These are phyloP conservation scores for Pangasius larnaudii DNA, from an alignment of 2,797 vertebrate species.

Conservation along the genomic window DNA sequence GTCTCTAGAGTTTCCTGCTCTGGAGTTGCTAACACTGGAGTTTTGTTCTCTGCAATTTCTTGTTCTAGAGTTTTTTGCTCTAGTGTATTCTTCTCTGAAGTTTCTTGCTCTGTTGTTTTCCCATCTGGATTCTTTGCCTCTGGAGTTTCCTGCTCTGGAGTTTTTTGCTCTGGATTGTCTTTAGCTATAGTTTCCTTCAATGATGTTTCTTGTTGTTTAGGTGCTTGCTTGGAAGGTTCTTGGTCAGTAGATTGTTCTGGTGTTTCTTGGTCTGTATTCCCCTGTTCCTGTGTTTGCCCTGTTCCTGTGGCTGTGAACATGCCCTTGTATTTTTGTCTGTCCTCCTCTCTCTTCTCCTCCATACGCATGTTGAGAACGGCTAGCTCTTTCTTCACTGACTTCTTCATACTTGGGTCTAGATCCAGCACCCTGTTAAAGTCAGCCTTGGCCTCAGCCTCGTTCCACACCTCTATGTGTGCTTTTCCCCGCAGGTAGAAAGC, in stretches of 20 bases:
- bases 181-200: neutral
- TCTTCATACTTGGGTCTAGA: constrained; percentile 82
- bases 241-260: constrained; percentile 9
- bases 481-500: constrained; percentile 85
- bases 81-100: neutral
- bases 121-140: neutral
- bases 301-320: constrained; percentile 70
- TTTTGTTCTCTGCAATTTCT: neutral
- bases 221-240: neutral
- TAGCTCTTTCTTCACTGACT: constrained; percentile 79
- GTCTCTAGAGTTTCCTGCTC: neutral
- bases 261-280: constrained; percentile 1
- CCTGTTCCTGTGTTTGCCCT: neutral
- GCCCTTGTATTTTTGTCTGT: constrained; percentile 79
- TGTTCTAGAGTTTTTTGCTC: neutral
- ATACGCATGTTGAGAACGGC: constrained; percentile 80
- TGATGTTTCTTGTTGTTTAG: neutral
- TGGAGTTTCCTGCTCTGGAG: neutral
- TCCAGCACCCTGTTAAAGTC: constrained; percentile 86
- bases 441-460: constrained; percentile 81
- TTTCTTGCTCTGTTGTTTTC: neutral
- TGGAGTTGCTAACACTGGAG: neutral
- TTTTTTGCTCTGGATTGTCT: neutral
- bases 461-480: constrained; percentile 87
- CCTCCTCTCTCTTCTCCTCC: constrained; percentile 85